Percentiles rank a stretch among this genome's conserved stretches.
Conservation (phyloP, 2,113 vertebrate genomes). For the Halichoerus grypus region DNA sequence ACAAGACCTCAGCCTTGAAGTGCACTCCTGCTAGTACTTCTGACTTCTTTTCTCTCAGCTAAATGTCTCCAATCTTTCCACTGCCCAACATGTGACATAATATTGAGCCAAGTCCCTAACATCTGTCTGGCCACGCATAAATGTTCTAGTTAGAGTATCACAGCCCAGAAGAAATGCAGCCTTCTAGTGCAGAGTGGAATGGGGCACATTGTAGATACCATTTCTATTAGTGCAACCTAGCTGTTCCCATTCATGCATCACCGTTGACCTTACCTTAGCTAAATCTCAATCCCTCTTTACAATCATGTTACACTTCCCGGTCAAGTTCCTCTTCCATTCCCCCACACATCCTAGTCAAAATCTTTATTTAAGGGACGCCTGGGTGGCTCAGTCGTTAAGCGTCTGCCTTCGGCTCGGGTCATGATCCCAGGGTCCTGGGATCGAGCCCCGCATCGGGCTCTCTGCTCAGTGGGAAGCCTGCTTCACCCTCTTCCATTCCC, state of each 20-base stretch:
- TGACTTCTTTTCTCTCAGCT: background rate
- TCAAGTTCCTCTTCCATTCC: background rate
- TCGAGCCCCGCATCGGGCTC: too few species aligned
- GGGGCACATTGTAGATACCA: background rate
- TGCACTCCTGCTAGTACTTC: conserved; percentile 6
- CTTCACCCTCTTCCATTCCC: too few species aligned
- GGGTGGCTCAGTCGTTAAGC: too few species aligned
- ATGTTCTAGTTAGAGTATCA: background rate
- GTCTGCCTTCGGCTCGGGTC: too few species aligned
- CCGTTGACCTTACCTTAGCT: background rate
- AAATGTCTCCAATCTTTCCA: background rate
- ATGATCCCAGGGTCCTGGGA: too few species aligned
- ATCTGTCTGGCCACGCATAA: background rate
- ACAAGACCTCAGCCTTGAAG: background rate
- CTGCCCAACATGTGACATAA: background rate
- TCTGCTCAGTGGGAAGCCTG: too few species aligned
- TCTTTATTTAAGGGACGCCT: background rate
- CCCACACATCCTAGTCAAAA: background rate
- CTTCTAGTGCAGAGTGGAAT: background rate
- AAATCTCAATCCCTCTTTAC: background rate
- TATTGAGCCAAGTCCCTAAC: background rate
- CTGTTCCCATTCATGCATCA: background rate
- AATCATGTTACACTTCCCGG: background rate
- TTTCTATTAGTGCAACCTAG: background rate
- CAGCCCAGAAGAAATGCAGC: background rate